Evolutionary conservation across 2,113 vertebrate genomes (phyloP).

Genomic region (Miniopterus natalensis): DNA sequence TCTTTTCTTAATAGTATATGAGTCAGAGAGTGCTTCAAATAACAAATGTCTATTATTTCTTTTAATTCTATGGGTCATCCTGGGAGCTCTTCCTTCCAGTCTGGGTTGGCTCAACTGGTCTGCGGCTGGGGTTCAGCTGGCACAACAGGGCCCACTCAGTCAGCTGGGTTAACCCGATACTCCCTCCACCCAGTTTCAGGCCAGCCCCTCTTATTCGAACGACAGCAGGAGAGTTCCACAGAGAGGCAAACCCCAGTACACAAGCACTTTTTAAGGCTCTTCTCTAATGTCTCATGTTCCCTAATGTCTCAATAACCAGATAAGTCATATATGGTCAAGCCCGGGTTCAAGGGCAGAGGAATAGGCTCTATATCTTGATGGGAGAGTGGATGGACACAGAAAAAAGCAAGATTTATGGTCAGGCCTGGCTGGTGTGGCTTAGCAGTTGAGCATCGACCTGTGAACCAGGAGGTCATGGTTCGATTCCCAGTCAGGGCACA

Average conservation of each 20-base stretch:
- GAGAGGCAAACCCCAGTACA: neutral
- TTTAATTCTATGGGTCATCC: neutral
- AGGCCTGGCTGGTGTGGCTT: no score
- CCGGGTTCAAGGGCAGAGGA: neutral
- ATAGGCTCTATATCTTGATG: neutral
- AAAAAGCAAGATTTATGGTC: neutral
- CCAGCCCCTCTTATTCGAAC: neutral
- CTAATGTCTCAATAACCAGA: neutral
- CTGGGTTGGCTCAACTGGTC: neutral
- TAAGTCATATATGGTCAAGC: neutral
- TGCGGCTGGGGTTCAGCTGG: fast-evolving
- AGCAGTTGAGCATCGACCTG: no score
- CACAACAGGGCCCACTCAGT: neutral
- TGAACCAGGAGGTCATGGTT: no score
- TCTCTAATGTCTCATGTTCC: neutral
- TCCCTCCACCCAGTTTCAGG: fast-evolving
- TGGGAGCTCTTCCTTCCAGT: neutral
- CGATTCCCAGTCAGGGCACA: no score
- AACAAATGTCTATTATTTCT: neutral
- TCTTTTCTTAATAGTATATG: neutral
- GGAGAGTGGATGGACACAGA: neutral
- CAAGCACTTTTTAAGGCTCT: neutral
- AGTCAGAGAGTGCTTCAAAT: neutral
- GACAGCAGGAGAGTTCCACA: neutral
- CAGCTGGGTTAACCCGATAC: neutral